Evolutionary conservation across 2,113 vertebrate species (phyloP), one percentile per base, ranked within the genome.

Genomic region (Blennius ocellaris): DNA sequence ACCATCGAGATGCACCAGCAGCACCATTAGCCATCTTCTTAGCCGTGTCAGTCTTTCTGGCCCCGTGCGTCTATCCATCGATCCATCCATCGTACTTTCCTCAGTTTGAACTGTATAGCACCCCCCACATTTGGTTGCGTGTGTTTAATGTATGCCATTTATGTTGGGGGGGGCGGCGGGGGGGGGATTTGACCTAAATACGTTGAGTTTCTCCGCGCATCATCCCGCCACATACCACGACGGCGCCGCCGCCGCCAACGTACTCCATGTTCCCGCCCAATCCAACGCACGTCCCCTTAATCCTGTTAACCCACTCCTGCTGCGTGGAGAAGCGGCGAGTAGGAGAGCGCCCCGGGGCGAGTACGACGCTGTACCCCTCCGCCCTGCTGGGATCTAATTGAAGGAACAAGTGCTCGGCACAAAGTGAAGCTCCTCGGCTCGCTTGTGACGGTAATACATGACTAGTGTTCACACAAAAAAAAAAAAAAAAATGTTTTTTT

Each of bases 171-270:
- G 21, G 21, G 21, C 56, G 82, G 86, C 84, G 21, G 59, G 21
- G 21, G 21, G 21, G 21, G 59, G 82, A 86, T 85, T 51, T 88
- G 86, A 91, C 83, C 83, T 87, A 90, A 91, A 91, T 93, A 87
- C 69, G 8, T 58, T 38, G 50, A 69, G 74, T 73, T 77, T 52
- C 47, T 49, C 53, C 10, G 62, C 21, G 40, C 1, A 6, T 41
- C 39, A 81, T 69, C 38, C 11, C 14, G 47, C 62, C 49, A 48
- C 52, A 72, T 64, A 62, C 59, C 54, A 53, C 39, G 43, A 62
- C 76, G 72, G 56, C 78, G 78, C 40, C 56, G 30, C 40, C 56
- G 30, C 58, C 66, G 76, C 62, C 79, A 84, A 67, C 8, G 39
- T 65, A 14, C 52, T 64, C 65, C 4, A 6, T 36, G 2, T 78